Base-by-base conservation (phyloP, 2,113 vertebrate genomes). In the Amphiprion percula region DNA sequence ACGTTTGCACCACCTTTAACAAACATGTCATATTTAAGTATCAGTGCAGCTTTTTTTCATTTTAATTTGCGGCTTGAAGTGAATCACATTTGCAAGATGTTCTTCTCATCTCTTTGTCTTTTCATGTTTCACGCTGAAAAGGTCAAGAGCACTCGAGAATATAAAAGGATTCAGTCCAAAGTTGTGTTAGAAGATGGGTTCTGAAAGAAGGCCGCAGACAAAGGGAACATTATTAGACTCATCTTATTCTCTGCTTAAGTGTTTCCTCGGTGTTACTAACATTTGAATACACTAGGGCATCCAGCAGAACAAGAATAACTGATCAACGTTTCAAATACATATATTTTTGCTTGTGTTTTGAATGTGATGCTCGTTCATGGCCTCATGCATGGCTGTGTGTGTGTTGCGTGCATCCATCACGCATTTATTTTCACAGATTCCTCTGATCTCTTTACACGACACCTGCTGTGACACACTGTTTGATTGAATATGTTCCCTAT, bases 81-180 rank as follows among this genome's bases (percentile, higher is more conserved):
- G 8, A 77, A 70, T 37, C 23, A 46, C 24, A 21, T 59, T 46
- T 8, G 2, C 39, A 54, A 54, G 10, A 46, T 69, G 14, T 47
- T 75, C 28, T 39, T 69, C 21, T 66, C n/a, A 69, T 64, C 39
- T 53, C 46, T 65, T 54, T 62, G 23, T 73, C 49, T 71, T 72
- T 62, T 66, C 64, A 83, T 66, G 30, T 82, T 41, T 68, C 33
- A 10, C 17, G 16, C 16, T 16, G n/a, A 23, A 71, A 59, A 71
- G 74, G 77, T 79, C 74, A 78, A 74, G 74, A 60, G 23, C 65
- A 15, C 33, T 71, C 37, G 24, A 55, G 82, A 79, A 77, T 44
- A 33, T 37, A 72, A 37, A 54, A 58, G 52, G 30, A 44, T 75
- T 67, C 8, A 14, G 60, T 72, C 30, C 52, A 55, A 54, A 75